Conservation (phyloP, 2,888 invertebrate genomes). For the Hydrotaea diabolus region DNA sequence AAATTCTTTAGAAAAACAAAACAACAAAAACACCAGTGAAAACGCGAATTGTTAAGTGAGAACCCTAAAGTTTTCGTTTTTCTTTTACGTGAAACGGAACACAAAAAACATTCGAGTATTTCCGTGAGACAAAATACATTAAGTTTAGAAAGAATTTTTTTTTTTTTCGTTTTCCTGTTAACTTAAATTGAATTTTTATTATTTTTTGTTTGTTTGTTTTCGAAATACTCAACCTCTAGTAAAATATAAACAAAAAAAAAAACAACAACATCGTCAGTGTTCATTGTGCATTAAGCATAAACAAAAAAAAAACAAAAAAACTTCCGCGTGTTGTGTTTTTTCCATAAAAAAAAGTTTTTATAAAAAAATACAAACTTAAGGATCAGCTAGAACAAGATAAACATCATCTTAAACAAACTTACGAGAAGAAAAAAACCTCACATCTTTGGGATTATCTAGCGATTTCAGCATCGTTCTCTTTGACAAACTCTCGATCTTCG, state of each 20-base stretch:
- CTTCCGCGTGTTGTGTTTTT: slow-evolving; percentile 54
- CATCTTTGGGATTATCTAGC: not conserved
- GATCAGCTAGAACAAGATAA: not conserved
- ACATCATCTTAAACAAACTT: not conserved
- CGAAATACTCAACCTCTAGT: not conserved
- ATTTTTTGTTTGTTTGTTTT: not conserved
- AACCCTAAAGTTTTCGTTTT: too few relatives aligned
- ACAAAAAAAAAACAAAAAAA: not conserved
- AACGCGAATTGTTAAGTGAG: too few relatives aligned
- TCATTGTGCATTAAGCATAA: slow-evolving; percentile 14
- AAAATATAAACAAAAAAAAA: slow-evolving; percentile 23
- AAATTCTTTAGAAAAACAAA: slow-evolving; percentile 30
- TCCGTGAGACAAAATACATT: too few relatives aligned
- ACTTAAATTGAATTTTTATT: slow-evolving; percentile 4
- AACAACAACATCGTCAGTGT: slow-evolving; percentile 19
- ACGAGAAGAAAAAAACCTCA: not conserved
- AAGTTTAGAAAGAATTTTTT: slow-evolving; percentile 55
- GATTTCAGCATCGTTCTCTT: not conserved
- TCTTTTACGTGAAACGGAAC: not conserved
- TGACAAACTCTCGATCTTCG: not conserved
- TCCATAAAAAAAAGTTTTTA: slow-evolving; percentile 10
- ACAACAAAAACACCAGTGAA: not conserved
- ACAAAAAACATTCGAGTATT: not conserved
- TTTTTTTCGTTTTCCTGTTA: not conserved
- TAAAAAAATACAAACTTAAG: slow-evolving; percentile 11